These are phyloP conservation scores for Bungarus multicinctus DNA, from an alignment of 2,113 vertebrate genomes.

Conservation along the genomic window DNA sequence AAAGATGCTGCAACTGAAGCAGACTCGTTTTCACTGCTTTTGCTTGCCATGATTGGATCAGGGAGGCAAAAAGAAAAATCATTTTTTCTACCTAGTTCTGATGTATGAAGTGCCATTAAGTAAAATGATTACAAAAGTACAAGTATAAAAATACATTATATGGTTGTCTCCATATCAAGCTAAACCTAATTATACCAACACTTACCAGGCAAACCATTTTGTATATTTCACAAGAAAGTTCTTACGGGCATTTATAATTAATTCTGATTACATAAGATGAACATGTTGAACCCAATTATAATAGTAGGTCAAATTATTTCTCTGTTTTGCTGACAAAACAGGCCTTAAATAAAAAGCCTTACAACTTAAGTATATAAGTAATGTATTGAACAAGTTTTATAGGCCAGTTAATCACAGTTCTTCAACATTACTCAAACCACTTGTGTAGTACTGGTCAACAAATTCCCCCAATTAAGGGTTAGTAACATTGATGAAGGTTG, in stretches of 20 bases:
- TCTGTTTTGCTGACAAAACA: background rate
- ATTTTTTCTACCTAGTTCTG: no score
- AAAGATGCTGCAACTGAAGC: no score
- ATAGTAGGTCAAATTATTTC: background rate
- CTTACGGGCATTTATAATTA: background rate
- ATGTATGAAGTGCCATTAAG: background rate
- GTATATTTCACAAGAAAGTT: background rate
- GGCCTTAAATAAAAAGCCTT: background rate
- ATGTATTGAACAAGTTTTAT: no score
- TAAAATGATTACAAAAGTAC: background rate
- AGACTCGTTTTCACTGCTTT: no score
- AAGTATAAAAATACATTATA: background rate
- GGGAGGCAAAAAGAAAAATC: no score
- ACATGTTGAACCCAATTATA: background rate
- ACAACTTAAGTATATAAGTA: no score
- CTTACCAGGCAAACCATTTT: background rate
- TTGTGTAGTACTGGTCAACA: background rate
- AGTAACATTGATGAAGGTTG: background rate
- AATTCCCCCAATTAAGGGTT: background rate
- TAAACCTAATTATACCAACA: background rate
- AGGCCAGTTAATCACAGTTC: background rate
- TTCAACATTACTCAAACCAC: background rate
- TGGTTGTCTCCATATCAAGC: background rate
- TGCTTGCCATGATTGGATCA: no score
- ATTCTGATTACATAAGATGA: background rate